Conservation (phyloP, 2,888 invertebrate species). For the Zygaena filipendulae region DNA sequence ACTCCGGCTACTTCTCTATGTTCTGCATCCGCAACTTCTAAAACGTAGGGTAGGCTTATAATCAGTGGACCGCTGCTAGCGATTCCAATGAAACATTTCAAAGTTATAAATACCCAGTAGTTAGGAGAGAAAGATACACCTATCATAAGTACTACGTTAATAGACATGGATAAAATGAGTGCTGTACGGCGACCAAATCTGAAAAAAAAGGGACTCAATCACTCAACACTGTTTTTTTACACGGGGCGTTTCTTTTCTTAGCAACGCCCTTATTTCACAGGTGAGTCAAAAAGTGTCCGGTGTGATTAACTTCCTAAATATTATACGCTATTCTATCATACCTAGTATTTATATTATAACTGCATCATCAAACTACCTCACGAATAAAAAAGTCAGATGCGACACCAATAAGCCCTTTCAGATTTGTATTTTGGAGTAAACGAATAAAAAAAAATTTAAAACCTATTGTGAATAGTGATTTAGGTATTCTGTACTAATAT, state of each 20-base stretch:
- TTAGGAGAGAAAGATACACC: constrained; percentile 72
- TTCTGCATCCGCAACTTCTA: constrained; percentile 68
- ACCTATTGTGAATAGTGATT: no score
- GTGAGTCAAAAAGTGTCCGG: not conserved
- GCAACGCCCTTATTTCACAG: constrained; percentile 71
- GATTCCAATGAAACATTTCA: constrained; percentile 74
- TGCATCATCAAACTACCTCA: no score
- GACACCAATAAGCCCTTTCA: no score
- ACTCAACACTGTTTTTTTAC: no score
- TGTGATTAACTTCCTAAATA: no score
- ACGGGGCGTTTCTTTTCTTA: no score
- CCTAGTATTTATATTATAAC: no score
- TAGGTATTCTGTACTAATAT: no score
- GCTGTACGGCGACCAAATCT: constrained; percentile 62
- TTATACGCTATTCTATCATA: no score
- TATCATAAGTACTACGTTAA: constrained; percentile 73
- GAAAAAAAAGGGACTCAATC: constrained; percentile 16
- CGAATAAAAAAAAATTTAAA: no score
- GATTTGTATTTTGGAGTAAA: no score
- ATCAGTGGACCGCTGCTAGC: constrained; percentile 82
- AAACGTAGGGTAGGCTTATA: constrained; percentile 41
- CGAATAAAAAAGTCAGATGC: no score
- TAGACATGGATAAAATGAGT: constrained; percentile 70
- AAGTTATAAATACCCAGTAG: constrained; percentile 58
- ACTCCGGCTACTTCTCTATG: constrained; percentile 39